Percentiles rank a stretch among this genome's conserved stretches.
These are phyloP conservation scores for Deroptyus accipitrinus DNA, from an alignment of 2,113 vertebrate species.

Conservation along the genomic window DNA sequence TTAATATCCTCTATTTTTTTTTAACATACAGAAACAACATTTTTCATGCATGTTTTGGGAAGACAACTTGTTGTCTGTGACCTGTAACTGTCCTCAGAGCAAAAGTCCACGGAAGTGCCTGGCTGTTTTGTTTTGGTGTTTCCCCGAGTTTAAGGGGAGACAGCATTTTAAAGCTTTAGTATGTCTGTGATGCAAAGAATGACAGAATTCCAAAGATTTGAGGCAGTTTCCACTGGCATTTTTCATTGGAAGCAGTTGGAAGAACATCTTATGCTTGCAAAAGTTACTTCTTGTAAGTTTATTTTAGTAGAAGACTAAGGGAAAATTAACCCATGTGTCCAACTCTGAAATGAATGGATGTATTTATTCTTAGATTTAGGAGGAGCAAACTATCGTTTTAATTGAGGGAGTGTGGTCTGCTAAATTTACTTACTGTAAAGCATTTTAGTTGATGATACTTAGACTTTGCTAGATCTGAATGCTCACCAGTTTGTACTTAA, in stretches of 20 bases:
- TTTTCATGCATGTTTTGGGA: neutral
- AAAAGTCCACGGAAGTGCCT: neutral
- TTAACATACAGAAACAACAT: accelerated
- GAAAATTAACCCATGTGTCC: neutral
- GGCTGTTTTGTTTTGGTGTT: neutral
- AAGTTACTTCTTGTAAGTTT: neutral
- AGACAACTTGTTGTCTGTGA: neutral
- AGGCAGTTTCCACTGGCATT: neutral
- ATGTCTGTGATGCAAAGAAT: neutral
- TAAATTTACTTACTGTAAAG: neutral
- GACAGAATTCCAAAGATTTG: neutral
- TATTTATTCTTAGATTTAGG: neutral
- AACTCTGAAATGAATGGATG: neutral
- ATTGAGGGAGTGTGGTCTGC: neutral
- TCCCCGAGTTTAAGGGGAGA: neutral
- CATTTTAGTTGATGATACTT: neutral
- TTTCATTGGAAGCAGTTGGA: neutral
- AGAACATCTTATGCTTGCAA: neutral
- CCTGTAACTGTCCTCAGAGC: neutral
- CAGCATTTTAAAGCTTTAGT: neutral
- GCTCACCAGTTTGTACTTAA: neutral
- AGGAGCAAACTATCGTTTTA: neutral
- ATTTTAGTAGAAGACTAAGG: neutral
- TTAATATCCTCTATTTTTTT: neutral
- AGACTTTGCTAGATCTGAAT: neutral